Percentiles rank a stretch among this genome's conserved stretches.
These are phyloP conservation scores for Bubo scandiacus DNA, from an alignment of 2,113 vertebrate genomes.

Conservation along the genomic window DNA sequence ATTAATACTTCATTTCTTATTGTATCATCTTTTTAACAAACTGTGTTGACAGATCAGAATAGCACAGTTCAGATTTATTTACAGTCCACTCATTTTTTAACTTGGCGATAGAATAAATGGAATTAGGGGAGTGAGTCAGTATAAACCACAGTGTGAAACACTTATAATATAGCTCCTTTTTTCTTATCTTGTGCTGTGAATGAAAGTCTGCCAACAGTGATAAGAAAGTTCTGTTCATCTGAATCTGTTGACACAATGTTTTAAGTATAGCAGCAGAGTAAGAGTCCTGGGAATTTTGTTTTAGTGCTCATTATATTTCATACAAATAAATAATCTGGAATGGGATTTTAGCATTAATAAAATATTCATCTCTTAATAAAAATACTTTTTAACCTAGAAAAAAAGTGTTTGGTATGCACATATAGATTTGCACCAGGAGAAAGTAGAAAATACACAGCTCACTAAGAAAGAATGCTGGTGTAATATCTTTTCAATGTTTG, in stretches of 20 bases:
- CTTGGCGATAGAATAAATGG: background rate
- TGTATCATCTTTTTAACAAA: background rate
- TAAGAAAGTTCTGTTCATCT: slow-evolving; percentile 66
- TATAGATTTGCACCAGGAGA: background rate
- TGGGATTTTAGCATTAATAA: slow-evolving; percentile 7
- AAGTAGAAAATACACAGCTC: background rate
- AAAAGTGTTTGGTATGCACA: background rate
- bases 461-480: background rate
- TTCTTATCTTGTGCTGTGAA: background rate
- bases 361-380: slow-evolving; percentile 11
- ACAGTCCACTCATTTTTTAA: background rate
- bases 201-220: slow-evolving; percentile 42
- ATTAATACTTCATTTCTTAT: background rate
- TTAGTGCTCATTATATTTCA: background rate
- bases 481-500: background rate
- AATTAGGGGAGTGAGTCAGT: background rate
- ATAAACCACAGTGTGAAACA: slow-evolving; percentile 1
- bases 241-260: slow-evolving; percentile 52
- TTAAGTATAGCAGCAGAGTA: slow-evolving; percentile 16
- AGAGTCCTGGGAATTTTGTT: background rate
- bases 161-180: slow-evolving; percentile 14
- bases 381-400: background rate
- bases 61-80: slow-evolving; percentile 1
- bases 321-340: slow-evolving; percentile 38
- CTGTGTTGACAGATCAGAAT: background rate